Base-by-base conservation (phyloP, 2,888 invertebrate genomes). In the Leucozona laternaria region DNA sequence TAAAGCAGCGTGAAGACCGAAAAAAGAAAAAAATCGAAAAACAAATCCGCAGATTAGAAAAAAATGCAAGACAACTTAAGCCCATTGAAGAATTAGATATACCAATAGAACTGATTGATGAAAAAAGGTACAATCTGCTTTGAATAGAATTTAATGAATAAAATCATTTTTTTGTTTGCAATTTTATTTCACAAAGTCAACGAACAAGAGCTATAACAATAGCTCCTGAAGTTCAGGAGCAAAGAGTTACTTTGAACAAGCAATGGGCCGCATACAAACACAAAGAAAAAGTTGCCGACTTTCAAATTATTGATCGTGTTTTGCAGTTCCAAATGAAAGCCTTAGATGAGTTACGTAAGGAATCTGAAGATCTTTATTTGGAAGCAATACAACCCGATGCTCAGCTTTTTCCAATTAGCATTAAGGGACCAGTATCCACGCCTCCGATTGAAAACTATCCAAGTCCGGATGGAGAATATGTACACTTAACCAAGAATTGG, bases 381-480 rank as follows among this genome's bases (percentile, higher is more conserved):
- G 96, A 96, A 91, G 98, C 98, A 17, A 95, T 98, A 88, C 94
- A 97, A 95, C 93, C 95, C 6, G 98, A 98, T 91, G 91, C 94
- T 20, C 92, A 93, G 8, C 91, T 97, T 43, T 90, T 98, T 28
- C 97, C 97, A 0, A 95, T 95, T 89, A 93, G 93, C 22, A 90
- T 94, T 2, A 94, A 93, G 78, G 98, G 98, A 0, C 97, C 98
- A 0, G 94, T 96, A 0, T 93, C 95, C 34, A 98, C 98, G 0
- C 98, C 98, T 4, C 95, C 98, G 0, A 96, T 97, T 79, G 94
- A 95, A 90, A 94, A 95, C 86, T 99, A 97, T 91, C 94, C 94
- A 0, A 94, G 95, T 58, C 97, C 97, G 0, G 98, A 99, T 93
- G 99, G 99, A 48, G 97, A 98, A 90, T 98, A 98, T 91, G 91